phyloP scores from a whole-genome alignment of 2,888 invertebrate species.

The Pimpla rufipes region DNA sequence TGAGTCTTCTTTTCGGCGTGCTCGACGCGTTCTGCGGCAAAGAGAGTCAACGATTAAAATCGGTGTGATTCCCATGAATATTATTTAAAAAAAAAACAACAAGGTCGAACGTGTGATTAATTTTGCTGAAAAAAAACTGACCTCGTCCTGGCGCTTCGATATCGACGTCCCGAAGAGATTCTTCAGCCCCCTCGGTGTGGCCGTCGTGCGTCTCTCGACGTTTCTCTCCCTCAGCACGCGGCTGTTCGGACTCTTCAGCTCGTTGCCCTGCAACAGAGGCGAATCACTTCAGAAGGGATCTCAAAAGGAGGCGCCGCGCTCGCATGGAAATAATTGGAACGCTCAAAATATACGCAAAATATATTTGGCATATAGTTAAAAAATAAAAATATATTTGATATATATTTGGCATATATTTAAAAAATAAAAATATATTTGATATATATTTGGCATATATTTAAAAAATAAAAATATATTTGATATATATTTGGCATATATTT shows the following conservation, averaged over 20 bases:
- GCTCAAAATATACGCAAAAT: too few species aligned
- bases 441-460: too few species aligned
- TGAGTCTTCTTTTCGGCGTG: conserved; percentile 79
- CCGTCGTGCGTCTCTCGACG: conserved; percentile 77
- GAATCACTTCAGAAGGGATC: conserved; percentile 8
- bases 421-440: too few species aligned
- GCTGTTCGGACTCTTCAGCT: conserved; percentile 78
- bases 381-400: too few species aligned
- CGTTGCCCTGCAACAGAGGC: conserved; percentile 76
- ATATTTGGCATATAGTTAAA: too few species aligned
- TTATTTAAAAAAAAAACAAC: background rate
- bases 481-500: too few species aligned
- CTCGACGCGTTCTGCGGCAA: conserved; percentile 72
- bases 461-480: too few species aligned
- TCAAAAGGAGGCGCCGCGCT: background rate
- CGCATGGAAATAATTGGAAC: too few species aligned
- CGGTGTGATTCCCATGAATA: background rate
- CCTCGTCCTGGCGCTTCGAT: conserved; percentile 81
- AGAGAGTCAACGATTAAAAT: conserved; percentile 14
- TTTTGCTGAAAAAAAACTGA: conserved; percentile 68
- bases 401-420: too few species aligned
- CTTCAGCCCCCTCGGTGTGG: conserved; percentile 80
- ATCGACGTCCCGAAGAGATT: conserved; percentile 76
- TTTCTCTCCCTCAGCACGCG: conserved; percentile 80
- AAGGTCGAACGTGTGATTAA: background rate